Evolutionary conservation across 2,113 vertebrate genomes (phyloP), one percentile per base, ranked within the genome.

Genomic region (Tyto alba): DNA sequence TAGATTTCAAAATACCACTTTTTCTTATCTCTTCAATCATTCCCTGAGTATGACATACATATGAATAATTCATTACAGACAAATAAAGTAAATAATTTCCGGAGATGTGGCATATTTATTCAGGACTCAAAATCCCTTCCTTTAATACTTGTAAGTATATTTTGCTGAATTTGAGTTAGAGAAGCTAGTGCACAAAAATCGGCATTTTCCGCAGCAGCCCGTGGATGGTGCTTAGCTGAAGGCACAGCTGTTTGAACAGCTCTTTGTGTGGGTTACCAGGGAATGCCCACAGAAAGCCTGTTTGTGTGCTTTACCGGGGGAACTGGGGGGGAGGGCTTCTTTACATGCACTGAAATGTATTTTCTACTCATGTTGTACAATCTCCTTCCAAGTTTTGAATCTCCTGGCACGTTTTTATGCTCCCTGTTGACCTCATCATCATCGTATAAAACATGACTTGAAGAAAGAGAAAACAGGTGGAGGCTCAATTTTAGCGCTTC

Each of bases 261-360:
- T 80, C 93, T 94, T 97, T 96, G 93, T 96, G 96, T 0, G 48
- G 41, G 90, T 96, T 86, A 91, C 91, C 85, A 92, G 74, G 89
- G 96, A 95, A 95, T 94, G 94, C 63, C 92, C 93, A 95, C 90
- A 93, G 88, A 96, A 83, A 97, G 92, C 88, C 43, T 79, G 56
- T 84, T 90, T 94, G 88, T 95, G 80, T 40, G 71, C 55, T 84
- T 69, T 94, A 38, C 74, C 50, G 92, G 81, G 89, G 82, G 88
- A 86, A 16, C 72, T 36, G 9, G 50, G 43, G n/a, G 85, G 75
- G 45, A 53, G 88, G 76, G 73, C 38, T 73, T 36, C 79, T 94
- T 57, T 93, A 59, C 77, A 69, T 45, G n/a, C 66, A 21, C 43
- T 52, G 63, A 88, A 83, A 94, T 92, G 79, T n/a, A 52, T 94